Conservation (phyloP, 2,113 vertebrate species). For the Hucho hucho region DNA sequence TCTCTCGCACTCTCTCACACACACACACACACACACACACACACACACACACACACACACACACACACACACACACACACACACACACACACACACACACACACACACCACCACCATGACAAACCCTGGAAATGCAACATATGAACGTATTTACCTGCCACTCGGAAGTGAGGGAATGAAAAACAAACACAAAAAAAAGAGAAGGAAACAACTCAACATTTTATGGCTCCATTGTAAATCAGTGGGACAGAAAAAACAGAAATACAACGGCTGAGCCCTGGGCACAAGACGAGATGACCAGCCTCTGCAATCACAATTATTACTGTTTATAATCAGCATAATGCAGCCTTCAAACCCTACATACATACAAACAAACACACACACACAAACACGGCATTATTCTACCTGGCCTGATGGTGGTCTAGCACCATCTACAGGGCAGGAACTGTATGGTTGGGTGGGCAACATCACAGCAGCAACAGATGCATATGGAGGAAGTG, state of each 20-base stretch:
- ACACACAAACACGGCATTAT: too few relatives aligned
- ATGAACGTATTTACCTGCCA: neutral
- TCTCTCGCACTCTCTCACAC: too few relatives aligned
- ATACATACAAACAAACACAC: too few relatives aligned
- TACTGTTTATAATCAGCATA: slow-evolving; percentile 50
- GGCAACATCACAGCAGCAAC: slow-evolving; percentile 32
- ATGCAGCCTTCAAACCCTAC: slow-evolving; percentile 21
- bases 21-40: too few relatives aligned
- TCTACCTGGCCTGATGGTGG: slow-evolving; percentile 1
- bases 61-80: too few relatives aligned
- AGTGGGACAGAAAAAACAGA: slow-evolving; percentile 21
- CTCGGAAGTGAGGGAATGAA: neutral
- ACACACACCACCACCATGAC: neutral
- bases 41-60: too few relatives aligned
- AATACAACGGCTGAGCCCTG: slow-evolving; percentile 14
- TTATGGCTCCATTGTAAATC: slow-evolving; percentile 46
- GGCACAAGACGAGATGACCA: neutral
- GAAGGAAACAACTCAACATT: neutral
- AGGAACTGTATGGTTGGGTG: slow-evolving; percentile 25
- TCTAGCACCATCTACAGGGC: slow-evolving; percentile 45
- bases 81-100: too few relatives aligned
- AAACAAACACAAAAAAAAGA: slow-evolving; percentile 8
- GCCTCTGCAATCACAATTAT: slow-evolving; percentile 50
- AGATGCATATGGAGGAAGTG: slow-evolving; percentile 11
- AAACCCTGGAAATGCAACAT: slow-evolving; percentile 39